These are phyloP conservation scores for Apostichopus californicus DNA, from an alignment of 35 echinoderm and acorn worm species.

Conservation along the genomic window DNA sequence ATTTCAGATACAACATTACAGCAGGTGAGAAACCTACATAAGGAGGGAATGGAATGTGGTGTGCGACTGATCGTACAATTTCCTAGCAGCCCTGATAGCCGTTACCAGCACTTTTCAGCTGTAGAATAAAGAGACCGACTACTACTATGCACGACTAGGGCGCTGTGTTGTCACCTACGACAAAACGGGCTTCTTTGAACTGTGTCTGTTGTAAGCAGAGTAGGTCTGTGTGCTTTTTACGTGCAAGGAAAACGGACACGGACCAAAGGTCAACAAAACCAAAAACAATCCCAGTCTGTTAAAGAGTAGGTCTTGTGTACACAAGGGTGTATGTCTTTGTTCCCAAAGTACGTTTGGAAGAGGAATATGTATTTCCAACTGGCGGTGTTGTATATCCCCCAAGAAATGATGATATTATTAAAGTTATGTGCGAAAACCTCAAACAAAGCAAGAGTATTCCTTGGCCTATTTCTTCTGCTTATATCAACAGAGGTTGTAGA, in stretches of 20 bases:
- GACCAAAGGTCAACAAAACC: too few species aligned
- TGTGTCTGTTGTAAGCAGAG: constrained; percentile 26
- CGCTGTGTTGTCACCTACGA: constrained; percentile 28
- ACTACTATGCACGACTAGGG: constrained; percentile 25
- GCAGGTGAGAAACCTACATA: not conserved
- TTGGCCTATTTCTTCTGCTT: constrained; percentile 16
- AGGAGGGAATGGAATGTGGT: not conserved
- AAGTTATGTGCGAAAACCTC: constrained; percentile 5
- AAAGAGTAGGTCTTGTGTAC: constrained; percentile 7
- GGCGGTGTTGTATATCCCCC: not conserved
- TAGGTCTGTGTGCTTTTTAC: too few species aligned
- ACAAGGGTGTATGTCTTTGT: not conserved
- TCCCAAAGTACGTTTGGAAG: not conserved
- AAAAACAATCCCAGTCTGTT: too few species aligned
- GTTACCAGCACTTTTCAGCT: too few species aligned
- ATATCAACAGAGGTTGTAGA: not conserved
- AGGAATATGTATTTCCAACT: not conserved
- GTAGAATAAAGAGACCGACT: not conserved
- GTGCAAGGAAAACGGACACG: too few species aligned
- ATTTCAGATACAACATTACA: not conserved
- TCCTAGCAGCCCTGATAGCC: too few species aligned
- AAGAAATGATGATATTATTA: not conserved
- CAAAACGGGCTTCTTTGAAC: not conserved
- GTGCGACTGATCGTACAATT: not conserved
- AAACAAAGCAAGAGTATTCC: constrained; percentile 20